Conservation (phyloP, 2,113 vertebrate species). For the Leptobrachium leishanense region DNA sequence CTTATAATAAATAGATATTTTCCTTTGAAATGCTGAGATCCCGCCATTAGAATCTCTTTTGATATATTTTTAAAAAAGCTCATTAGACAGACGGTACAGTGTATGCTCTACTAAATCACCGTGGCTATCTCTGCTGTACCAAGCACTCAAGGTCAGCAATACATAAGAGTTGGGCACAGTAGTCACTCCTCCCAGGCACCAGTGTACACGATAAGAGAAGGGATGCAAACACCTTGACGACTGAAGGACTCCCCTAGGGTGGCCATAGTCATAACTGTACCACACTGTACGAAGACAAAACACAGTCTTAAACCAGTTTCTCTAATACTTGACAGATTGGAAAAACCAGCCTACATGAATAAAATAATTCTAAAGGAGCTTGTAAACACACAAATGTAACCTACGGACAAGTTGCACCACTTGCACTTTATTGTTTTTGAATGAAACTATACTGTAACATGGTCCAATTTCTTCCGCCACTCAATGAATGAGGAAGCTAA, state of each 20-base stretch:
- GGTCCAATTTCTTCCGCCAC: too few species aligned
- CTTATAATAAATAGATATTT: conserved; percentile 64
- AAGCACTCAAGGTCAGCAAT: conserved; percentile 46
- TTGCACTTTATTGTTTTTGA: too few species aligned
- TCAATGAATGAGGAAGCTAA: too few species aligned
- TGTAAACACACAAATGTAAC: too few species aligned
- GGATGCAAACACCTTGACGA: conserved; percentile 21
- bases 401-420: too few species aligned
- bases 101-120: conserved; percentile 50
- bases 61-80: conserved; percentile 64
- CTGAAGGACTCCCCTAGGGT: background rate
- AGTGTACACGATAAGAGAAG: background rate
- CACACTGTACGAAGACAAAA: background rate
- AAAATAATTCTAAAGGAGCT: too few species aligned
- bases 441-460: too few species aligned
- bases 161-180: conserved; percentile 10
- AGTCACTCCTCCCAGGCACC: background rate
- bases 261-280: background rate
- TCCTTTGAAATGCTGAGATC: conserved; percentile 68
- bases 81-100: conserved; percentile 55
- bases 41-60: conserved; percentile 64
- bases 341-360: too few species aligned
- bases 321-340: too few species aligned
- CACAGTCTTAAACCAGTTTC: too few species aligned
- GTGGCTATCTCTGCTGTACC: conserved; percentile 49